These are phyloP conservation scores for Glaucopsyche alexis DNA, from an alignment of 2,888 invertebrate genomes.

Conservation along the genomic window DNA sequence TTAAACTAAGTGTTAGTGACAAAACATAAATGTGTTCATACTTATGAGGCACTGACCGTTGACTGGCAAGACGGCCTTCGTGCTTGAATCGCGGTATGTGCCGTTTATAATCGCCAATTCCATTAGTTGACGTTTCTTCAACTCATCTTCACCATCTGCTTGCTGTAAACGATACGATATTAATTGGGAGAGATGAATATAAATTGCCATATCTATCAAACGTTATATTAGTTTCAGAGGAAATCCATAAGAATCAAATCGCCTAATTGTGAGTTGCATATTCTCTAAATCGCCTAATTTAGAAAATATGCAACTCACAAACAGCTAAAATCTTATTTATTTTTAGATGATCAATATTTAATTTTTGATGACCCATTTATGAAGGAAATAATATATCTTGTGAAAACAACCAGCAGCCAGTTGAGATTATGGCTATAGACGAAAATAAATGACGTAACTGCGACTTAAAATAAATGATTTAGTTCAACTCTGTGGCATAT, in stretches of 20 bases:
- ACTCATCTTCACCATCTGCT: constrained; percentile 99
- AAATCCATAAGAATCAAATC: neutral
- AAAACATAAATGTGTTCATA: constrained; percentile 77
- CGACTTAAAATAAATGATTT: constrained; percentile 10
- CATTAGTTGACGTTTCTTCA: constrained; percentile 99
- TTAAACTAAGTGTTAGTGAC: constrained; percentile 61
- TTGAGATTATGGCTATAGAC: neutral
- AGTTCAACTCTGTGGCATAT: neutral
- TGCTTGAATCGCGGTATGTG: constrained; percentile 97
- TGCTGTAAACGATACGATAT: constrained; percentile 78
- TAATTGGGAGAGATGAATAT: neutral
- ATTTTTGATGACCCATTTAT: constrained; percentile 11
- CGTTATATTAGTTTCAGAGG: neutral
- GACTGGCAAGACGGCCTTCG: constrained; percentile 89
- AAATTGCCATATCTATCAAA: neutral
- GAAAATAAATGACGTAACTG: constrained; percentile 19
- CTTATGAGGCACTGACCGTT: constrained; percentile 86
- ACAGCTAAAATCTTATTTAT: neutral
- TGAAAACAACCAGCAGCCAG: neutral
- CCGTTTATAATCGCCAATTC: constrained; percentile 99
- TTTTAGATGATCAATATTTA: neutral
- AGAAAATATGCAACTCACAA: neutral
- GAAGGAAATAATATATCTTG: constrained; percentile 13
- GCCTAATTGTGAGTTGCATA: neutral
- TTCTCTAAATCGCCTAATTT: neutral